Evolutionary conservation across 2,888 invertebrate genomes (phyloP), one percentile per base, ranked within the genome.

Genomic region (Lepidonotus clava): DNA sequence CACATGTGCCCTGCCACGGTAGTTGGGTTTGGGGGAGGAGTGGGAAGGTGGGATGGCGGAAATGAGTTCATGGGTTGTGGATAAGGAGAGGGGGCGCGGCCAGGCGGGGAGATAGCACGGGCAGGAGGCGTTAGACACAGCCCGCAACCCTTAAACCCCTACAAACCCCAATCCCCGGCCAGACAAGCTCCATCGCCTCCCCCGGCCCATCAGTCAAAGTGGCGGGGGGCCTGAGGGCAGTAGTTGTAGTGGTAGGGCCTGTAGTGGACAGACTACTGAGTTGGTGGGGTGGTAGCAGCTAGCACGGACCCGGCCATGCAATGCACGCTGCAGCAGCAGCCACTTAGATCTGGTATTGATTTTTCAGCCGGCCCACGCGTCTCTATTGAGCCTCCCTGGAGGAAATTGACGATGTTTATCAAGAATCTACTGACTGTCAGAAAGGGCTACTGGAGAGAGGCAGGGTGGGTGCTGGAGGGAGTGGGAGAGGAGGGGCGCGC

Each of bases 381-480:
- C 80, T 80, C 80, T 80, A 80, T 80, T 80, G 51, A 51, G 51
- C 34, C 51, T 6, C 66, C 80, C 51, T 80, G 28, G 51, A 80
- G 80, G 80, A 80, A 80, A 80, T 80, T 80, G 80, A 41, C 80
- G 80, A 80, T 80, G 41, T 80, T 51, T 80, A 80, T 80, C 71
- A 71, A 71, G 71, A 71, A 71, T 71, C 71, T 71, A 71, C 34
- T 21, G 71, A 18, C 36, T 38, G 71, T 36, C 71, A 34, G 71
- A 34, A 38, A 38, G 46, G 34, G 5, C 2, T 14, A 34, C 14
- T n/a, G 38, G 71, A 24, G 11, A 18, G 36, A 36, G 8, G 34
- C n/a, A 36, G 71, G 4, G 71, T 36, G 71, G 6, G 71, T 0
- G 71, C 36, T 11, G 8, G 34, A 38, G 21, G 71, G 36, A 34